These are phyloP conservation scores for Exocentrus adspersus DNA, from an alignment of 2,888 invertebrate species.

Conservation along the genomic window DNA sequence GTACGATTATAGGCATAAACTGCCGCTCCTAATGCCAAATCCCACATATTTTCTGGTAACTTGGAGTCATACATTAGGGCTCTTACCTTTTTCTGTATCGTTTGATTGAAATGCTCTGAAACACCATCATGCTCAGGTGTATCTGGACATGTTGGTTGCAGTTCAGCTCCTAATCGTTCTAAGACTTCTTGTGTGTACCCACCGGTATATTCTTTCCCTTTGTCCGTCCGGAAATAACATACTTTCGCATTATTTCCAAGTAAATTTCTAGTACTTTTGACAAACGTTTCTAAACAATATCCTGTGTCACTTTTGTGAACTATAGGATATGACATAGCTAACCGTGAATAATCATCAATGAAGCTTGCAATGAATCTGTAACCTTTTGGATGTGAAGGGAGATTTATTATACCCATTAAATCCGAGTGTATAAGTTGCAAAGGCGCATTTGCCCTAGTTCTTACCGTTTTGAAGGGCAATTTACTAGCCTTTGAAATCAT, in stretches of 20 bases:
- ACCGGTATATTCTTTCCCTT: conserved; percentile 16
- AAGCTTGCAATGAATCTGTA: conserved; percentile 1
- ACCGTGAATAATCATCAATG: conserved; percentile 4
- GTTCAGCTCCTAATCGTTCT: conserved; percentile 8
- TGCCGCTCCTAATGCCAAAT: conserved; percentile 6
- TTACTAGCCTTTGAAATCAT: background rate
- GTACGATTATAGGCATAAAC: conserved; percentile 25
- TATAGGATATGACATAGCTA: conserved; percentile 8
- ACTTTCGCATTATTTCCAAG: conserved; percentile 12
- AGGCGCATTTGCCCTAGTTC: background rate
- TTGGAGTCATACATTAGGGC: conserved; percentile 15
- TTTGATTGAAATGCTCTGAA: conserved; percentile 9
- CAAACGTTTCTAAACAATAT: conserved; percentile 10
- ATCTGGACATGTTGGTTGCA: conserved; percentile 6
- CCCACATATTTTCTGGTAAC: conserved; percentile 20
- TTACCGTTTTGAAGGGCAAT: background rate
- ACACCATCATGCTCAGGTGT: conserved; percentile 21
- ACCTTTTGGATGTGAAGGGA: background rate
- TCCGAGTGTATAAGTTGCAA: conserved; percentile 2
- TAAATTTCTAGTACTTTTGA: conserved; percentile 11
- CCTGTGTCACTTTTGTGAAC: conserved; percentile 9
- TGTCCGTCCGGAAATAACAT: conserved; percentile 19
- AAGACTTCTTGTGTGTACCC: conserved; percentile 11
- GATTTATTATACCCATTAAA: background rate
- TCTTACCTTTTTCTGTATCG: conserved; percentile 20